Conservation (phyloP, 2,113 vertebrate species). For the Entelurus aequoreus region DNA sequence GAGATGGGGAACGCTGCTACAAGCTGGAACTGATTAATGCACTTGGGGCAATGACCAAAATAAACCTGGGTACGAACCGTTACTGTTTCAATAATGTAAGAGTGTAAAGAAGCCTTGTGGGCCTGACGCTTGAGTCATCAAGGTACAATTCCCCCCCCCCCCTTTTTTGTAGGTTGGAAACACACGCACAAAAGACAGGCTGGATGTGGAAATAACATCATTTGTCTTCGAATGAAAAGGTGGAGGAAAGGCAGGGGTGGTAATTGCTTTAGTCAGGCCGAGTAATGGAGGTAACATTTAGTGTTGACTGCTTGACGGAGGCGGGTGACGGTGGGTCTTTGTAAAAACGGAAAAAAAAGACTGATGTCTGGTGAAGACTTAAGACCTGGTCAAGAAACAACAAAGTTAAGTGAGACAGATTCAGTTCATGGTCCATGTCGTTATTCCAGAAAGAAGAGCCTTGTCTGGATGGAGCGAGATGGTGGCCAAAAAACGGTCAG, state of each 20-base stretch:
- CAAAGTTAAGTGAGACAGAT: conserved; percentile 5
- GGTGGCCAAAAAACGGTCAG: conserved; percentile 17
- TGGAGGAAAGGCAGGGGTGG: conserved; percentile 4
- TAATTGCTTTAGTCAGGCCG: conserved; percentile 23
- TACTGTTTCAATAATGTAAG: conserved; percentile 3
- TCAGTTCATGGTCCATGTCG: conserved; percentile 5
- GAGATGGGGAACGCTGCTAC: no score
- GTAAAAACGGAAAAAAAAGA: no score
- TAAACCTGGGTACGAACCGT: no score
- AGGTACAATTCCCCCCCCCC: background rate
- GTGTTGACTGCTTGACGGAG: background rate
- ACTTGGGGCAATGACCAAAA: no score
- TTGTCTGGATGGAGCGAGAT: conserved; percentile 10
- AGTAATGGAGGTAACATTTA: conserved; percentile 10
- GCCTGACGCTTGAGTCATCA: background rate
- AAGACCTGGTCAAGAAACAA: background rate
- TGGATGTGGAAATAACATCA: conserved; percentile 11
- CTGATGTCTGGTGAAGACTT: no score
- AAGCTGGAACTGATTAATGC: no score
- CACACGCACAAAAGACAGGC: background rate
- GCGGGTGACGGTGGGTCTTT: no score
- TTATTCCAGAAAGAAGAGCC: conserved; percentile 12
- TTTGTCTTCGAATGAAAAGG: conserved; percentile 15
- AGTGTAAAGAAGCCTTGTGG: conserved; percentile 1
- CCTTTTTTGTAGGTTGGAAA: background rate